Evolutionary conservation across 2,113 vertebrate species (phyloP).

Genomic region (Xenus cinereus): DNA sequence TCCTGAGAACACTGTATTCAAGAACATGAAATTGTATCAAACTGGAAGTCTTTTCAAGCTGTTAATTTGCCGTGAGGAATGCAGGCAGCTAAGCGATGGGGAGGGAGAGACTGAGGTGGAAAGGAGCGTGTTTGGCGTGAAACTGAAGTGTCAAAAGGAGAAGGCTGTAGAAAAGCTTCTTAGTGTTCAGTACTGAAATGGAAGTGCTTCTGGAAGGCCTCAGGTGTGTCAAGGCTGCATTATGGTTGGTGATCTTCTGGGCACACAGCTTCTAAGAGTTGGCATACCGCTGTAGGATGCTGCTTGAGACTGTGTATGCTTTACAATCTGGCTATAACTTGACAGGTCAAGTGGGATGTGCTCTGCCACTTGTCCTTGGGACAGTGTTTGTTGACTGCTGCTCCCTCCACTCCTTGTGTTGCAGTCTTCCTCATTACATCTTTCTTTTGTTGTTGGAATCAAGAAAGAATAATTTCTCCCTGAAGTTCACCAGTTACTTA

Average conservation of each 20-base stretch:
- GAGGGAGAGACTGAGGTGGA: not conserved
- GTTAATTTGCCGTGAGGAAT: not conserved
- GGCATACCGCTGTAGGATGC: rapidly evolving
- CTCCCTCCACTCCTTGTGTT: not conserved
- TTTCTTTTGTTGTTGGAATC: not conserved
- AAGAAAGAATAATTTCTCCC: not conserved
- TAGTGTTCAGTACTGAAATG: not conserved
- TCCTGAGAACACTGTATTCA: not conserved
- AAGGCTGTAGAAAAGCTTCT: not conserved
- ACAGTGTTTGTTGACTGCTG: not conserved
- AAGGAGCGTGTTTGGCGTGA: not conserved
- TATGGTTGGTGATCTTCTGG: not conserved
- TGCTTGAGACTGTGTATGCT: not conserved
- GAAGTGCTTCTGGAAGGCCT: not conserved
- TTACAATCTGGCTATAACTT: not conserved
- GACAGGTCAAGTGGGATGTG: not conserved
- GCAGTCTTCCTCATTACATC: not conserved
- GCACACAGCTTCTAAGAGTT: not conserved
- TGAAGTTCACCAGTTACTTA: not conserved
- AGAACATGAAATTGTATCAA: not conserved
- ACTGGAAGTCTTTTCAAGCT: not conserved
- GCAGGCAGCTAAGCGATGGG: not conserved
- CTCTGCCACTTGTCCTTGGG: not conserved
- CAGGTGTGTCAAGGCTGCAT: not conserved
- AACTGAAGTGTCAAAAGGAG: not conserved